Percentiles rank a stretch among this genome's conserved stretches.
These are phyloP conservation scores for Benitochromis conjunctus DNA, from an alignment of 2,113 vertebrate species.

Conservation along the genomic window DNA sequence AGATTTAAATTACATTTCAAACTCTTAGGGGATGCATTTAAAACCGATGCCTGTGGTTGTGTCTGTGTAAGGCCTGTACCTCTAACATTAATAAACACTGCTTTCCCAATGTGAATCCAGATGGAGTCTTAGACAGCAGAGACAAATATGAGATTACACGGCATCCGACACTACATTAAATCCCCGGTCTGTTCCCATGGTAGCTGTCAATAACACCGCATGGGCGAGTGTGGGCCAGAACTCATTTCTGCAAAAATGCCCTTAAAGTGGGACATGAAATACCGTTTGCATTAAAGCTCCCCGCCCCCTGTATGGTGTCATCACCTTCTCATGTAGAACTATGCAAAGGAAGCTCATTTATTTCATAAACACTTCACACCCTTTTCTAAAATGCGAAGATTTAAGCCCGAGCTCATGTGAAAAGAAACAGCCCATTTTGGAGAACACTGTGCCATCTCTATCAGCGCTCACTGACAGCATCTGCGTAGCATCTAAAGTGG, in stretches of 20 bases:
- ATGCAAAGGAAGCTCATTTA: neutral
- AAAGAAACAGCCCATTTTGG: neutral
- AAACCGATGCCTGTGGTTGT: neutral
- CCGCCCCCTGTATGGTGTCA: neutral
- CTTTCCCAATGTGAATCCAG: neutral
- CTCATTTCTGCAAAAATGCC: neutral
- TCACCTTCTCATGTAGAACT: neutral
- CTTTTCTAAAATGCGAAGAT: neutral
- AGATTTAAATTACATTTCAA: neutral
- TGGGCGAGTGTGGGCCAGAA: neutral
- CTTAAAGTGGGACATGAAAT: neutral
- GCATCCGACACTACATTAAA: neutral
- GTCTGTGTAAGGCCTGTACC: neutral
- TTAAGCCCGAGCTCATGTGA: neutral
- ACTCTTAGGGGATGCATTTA: neutral
- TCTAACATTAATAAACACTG: neutral
- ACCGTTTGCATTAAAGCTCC: neutral
- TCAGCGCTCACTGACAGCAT: neutral
- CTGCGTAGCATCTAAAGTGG: neutral
- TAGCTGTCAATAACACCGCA: neutral
- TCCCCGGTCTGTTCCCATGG: neutral
- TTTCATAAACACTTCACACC: neutral
- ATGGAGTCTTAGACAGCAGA: neutral
- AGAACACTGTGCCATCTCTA: neutral
- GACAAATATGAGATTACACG: neutral